Conservation (phyloP, 2,113 vertebrate species). For the Elephantulus edwardii region DNA sequence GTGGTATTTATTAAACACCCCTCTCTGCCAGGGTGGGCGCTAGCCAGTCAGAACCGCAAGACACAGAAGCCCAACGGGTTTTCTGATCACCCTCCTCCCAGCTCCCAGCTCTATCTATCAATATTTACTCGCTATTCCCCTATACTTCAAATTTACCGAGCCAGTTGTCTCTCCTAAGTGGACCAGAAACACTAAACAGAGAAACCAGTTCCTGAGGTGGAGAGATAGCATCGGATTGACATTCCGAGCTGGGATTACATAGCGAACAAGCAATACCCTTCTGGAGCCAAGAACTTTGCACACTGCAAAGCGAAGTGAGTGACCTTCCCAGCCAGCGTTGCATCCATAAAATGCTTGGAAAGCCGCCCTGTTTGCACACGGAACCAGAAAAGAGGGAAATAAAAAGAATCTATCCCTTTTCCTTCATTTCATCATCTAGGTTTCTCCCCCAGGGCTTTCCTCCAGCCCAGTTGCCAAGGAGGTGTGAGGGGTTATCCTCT, state of each 20-base stretch:
- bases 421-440: slow-evolving; percentile 70
- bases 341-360: slow-evolving; percentile 56
- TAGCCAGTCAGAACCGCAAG: slow-evolving; percentile 75
- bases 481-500: slow-evolving; percentile 72
- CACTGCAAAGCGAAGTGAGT: slow-evolving; percentile 61
- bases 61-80: slow-evolving; percentile 70
- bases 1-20: slow-evolving; percentile 79
- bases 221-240: slow-evolving; percentile 75
- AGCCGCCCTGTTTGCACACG: slow-evolving; percentile 62
- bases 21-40: slow-evolving; percentile 54
- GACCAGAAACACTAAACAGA: slow-evolving; percentile 77
- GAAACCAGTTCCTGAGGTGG: slow-evolving; percentile 73
- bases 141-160: slow-evolving; percentile 71
- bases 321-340: slow-evolving; percentile 62
- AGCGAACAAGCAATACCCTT: slow-evolving; percentile 60
- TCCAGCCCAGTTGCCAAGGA: slow-evolving; percentile 56
- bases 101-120: slow-evolving; percentile 66
- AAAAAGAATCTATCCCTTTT: slow-evolving; percentile 66
- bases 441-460: slow-evolving; percentile 11
- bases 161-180: slow-evolving; percentile 73
- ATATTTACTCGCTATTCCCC: slow-evolving; percentile 76
- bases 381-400: slow-evolving; percentile 54
- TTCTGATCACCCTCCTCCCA: slow-evolving; percentile 52
- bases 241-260: slow-evolving; percentile 63
- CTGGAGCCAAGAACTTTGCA: slow-evolving; percentile 41